Base-by-base conservation (phyloP, 2,797 vertebrate genomes). In the Rousettus madagascariensis region DNA sequence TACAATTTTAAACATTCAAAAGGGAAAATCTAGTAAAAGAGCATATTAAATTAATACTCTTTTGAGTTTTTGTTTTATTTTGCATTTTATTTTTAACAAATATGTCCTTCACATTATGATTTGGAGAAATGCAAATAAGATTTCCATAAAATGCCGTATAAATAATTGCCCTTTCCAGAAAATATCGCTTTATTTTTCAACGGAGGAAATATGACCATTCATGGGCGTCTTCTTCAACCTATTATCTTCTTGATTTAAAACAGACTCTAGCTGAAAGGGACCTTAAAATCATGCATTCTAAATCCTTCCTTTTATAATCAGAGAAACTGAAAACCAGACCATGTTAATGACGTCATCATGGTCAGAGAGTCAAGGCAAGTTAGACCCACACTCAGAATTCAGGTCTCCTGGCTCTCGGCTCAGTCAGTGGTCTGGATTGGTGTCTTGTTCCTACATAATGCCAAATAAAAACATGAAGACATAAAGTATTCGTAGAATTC, bases 131-230 rank as follows among this genome's bases (percentile, higher is more conserved):
- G 68, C 0, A 90, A 96, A 71, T 57, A 89, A 92, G 61, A 93
- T 94, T 91, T 83, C 75, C 90, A 87, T 80, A 82, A 85, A 85
- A 97, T 6, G 0, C 63, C 65, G 46, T 91, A 91, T 90, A 86
- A 49, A 71, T 7, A 91, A 96, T 92, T 86, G 87, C 85, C 90
- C 93, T 97, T 97, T 86, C 95, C 41, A 86, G 90, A 83, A 91
- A 83, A 22, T 26, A 71, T 28, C 33, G 95, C 97, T 97, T 96
- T 96, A 86, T 82, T 96, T 89, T 91, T 80, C 53, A 30, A 83
- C 22, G 28, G 63, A 85, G 6, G 75, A 90, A 90, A 51, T 41
- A 63, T 13, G 28, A 69, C 85, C 66, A 86, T 77, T 74, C 28
- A 51, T 77, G 49, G 55, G 8, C n/a, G 77, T 90, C 80, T 91